These are phyloP conservation scores for Trachemys scripta DNA, from an alignment of 2,113 vertebrate species.

Conservation along the genomic window DNA sequence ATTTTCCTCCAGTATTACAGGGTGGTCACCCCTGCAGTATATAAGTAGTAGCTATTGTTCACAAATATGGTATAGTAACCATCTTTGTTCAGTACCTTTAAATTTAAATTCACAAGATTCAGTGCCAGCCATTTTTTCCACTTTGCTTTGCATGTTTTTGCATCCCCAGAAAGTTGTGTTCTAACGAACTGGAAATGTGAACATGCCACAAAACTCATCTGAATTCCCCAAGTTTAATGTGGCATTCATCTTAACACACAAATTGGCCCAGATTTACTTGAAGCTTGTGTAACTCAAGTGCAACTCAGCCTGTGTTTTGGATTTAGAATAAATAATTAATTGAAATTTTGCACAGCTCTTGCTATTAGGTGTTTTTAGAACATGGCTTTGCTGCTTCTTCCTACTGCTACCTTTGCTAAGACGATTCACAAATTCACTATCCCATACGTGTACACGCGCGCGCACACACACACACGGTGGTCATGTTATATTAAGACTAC, in stretches of 20 bases:
- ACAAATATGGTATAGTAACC: background rate
- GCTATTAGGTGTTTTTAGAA: background rate
- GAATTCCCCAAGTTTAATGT: background rate
- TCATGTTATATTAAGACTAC: background rate
- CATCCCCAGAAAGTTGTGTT: background rate
- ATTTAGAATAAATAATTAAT: background rate
- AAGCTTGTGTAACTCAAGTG: background rate
- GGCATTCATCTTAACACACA: background rate
- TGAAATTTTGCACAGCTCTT: background rate
- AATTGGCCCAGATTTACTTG: background rate
- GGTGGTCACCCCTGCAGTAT: background rate
- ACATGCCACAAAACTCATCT: background rate
- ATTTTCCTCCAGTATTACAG: background rate
- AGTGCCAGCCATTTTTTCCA: background rate
- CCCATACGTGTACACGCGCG: rapidly evolving
- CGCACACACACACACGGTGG: background rate
- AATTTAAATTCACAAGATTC: background rate
- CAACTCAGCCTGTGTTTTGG: background rate
- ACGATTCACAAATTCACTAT: background rate
- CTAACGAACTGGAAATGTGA: background rate
- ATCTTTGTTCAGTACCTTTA: background rate
- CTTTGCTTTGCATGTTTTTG: background rate
- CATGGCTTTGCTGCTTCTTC: background rate
- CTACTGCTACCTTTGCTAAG: background rate
- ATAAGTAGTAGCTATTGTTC: background rate